These are phyloP conservation scores for Phytoseiulus persimilis DNA, from an alignment of 2,888 invertebrate species.

Conservation along the genomic window DNA sequence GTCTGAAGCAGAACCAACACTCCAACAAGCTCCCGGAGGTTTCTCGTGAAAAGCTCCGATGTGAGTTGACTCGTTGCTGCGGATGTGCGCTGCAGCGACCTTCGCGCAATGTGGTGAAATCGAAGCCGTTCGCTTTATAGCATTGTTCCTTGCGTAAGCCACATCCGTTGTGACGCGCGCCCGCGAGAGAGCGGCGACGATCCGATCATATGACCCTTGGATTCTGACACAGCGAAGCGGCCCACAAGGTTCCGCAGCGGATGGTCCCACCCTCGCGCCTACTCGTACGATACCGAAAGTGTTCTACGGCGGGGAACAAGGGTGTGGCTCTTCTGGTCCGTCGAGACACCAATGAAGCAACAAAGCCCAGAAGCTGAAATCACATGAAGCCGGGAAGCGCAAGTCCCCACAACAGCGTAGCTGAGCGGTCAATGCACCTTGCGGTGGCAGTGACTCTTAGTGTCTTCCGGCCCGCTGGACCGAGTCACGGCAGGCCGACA, in stretches of 20 bases:
- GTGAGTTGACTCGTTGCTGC: neutral
- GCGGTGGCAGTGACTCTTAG: no score
- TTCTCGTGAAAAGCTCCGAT: neutral
- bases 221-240: neutral
- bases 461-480: no score
- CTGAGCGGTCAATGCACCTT: no score
- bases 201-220: neutral
- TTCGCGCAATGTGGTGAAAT: neutral
- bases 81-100: neutral
- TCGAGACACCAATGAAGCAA: neutral
- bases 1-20: neutral
- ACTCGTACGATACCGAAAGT: neutral
- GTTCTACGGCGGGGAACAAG: neutral
- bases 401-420: no score
- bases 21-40: neutral
- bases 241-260: neutral
- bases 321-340: neutral
- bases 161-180: neutral
- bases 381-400: no score
- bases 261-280: neutral
- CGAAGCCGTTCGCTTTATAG: neutral
- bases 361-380: neutral
- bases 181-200: neutral
- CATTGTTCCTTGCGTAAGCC: neutral
- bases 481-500: no score